phyloP scores from a whole-genome alignment of 23 tunicate species.

The Ascidia mentula region DNA sequence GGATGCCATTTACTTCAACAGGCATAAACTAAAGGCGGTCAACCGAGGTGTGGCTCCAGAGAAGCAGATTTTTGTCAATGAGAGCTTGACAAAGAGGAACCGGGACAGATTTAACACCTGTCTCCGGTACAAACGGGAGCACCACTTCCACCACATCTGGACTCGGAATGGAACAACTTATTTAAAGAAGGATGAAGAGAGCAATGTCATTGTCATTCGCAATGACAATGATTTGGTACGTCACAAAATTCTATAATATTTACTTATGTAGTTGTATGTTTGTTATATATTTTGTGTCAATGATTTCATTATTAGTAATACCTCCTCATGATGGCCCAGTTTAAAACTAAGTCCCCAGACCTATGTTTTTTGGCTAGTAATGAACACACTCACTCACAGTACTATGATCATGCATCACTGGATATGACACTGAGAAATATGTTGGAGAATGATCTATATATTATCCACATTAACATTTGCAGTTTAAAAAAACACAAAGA shows the following conservation, averaged over 20 bases:
- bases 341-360: too few species aligned
- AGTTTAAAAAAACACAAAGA: constrained; percentile 5
- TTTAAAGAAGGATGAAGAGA: constrained; percentile 3
- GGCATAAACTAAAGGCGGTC: background rate
- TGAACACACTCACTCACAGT: background rate
- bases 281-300: background rate
- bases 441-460: constrained; percentile 1
- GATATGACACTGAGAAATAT: background rate
- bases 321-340: too few species aligned
- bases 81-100: constrained; percentile 17
- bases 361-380: background rate
- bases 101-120: constrained; percentile 4
- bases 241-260: background rate
- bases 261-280: background rate
- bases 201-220: background rate
- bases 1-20: constrained; percentile 4
- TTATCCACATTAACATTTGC: constrained; percentile 15
- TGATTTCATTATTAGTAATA: too few species aligned
- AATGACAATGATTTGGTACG: constrained; percentile 6
- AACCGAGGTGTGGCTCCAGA: background rate
- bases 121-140: background rate
- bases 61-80: background rate
- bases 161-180: constrained; percentile 5
- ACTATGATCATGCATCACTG: background rate
- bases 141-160: constrained; percentile 1